Percentiles rank a stretch among this genome's conserved stretches.
Evolutionary conservation across 2,888 invertebrate species (phyloP).

Genomic region (Rhodophaea formosa): DNA sequence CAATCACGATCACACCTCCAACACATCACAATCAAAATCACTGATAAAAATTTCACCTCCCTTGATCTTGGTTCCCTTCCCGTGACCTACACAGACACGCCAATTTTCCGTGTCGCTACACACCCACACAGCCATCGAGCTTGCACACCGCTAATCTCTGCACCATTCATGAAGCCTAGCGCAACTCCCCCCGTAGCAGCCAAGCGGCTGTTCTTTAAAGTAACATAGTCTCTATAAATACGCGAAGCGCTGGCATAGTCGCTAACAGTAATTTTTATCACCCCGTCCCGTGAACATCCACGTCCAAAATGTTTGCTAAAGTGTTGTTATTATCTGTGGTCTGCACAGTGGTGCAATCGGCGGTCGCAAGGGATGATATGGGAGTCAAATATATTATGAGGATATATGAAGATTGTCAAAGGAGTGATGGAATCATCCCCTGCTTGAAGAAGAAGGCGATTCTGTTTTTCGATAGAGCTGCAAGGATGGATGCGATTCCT

Average conservation of each 20-base stretch:
- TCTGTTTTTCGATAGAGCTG: constrained; percentile 88
- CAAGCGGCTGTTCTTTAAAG: constrained; percentile 51
- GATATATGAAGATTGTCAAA: constrained; percentile 89
- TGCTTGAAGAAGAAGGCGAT: constrained; percentile 92
- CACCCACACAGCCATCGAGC: constrained; percentile 36
- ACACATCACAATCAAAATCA: background rate
- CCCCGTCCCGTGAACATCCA: constrained; percentile 54
- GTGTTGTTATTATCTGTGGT: constrained; percentile 47
- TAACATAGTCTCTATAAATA: constrained; percentile 70
- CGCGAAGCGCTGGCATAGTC: constrained; percentile 43
- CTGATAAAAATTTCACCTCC: constrained; percentile 12
- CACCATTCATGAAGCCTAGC: constrained; percentile 30
- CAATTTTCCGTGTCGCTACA: constrained; percentile 52
- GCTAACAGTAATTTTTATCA: constrained; percentile 79
- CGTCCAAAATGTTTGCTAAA: constrained; percentile 55
- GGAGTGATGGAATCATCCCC: constrained; percentile 85
- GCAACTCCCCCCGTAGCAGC: constrained; percentile 47
- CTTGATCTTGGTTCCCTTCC: constrained; percentile 24
- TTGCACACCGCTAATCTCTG: constrained; percentile 22
- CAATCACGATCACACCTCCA: background rate
- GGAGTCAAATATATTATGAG: constrained; percentile 85
- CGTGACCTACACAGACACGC: constrained; percentile 42
- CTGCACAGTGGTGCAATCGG: constrained; percentile 38
- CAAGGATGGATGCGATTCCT: constrained; percentile 84
- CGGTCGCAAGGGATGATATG: constrained; percentile 62